Evolutionary conservation across 2,888 invertebrate species (phyloP).

Genomic region (Platerodrilus igneus): DNA sequence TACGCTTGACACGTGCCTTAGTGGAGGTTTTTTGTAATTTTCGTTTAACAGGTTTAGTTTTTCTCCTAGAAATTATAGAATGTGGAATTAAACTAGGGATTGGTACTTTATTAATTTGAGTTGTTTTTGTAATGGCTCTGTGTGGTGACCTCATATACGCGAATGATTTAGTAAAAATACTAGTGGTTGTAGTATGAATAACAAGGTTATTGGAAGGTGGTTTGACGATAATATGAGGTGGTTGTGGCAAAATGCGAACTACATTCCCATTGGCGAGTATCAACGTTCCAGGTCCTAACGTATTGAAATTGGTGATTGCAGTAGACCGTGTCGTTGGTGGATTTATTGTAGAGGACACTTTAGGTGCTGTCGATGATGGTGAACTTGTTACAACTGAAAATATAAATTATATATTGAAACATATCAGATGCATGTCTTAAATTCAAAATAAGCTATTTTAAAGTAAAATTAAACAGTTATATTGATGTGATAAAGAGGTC

Average conservation of each 20-base stretch:
- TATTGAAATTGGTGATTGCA: slow-evolving; percentile 25
- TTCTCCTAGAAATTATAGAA: slow-evolving; percentile 14
- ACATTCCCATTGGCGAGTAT: slow-evolving; percentile 44
- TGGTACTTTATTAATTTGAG: slow-evolving; percentile 47
- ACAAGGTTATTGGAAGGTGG: slow-evolving; percentile 26
- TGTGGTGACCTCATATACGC: slow-evolving; percentile 24
- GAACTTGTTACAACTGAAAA: slow-evolving; percentile 38
- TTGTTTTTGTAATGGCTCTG: slow-evolving; percentile 40
- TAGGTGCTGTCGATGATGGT: slow-evolving; percentile 34
- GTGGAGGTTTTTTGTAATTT: neutral
- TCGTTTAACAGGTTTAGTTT: slow-evolving; percentile 2
- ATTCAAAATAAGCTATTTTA: too few species aligned
- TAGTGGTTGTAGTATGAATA: slow-evolving; percentile 22
- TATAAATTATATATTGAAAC: slow-evolving; percentile 15
- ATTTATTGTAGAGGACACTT: slow-evolving; percentile 37
- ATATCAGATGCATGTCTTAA: too few species aligned
- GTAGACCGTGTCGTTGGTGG: slow-evolving; percentile 22
- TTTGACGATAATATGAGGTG: slow-evolving; percentile 30
- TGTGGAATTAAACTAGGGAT: slow-evolving; percentile 44
- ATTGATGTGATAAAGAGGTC: too few species aligned
- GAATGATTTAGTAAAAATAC: slow-evolving; percentile 11
- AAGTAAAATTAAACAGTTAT: too few species aligned
- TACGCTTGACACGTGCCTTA: neutral
- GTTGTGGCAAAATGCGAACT: slow-evolving; percentile 39
- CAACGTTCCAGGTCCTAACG: slow-evolving; percentile 44